These are phyloP conservation scores for Potorous gilbertii DNA, from an alignment of 2,797 vertebrate genomes.

Conservation along the genomic window DNA sequence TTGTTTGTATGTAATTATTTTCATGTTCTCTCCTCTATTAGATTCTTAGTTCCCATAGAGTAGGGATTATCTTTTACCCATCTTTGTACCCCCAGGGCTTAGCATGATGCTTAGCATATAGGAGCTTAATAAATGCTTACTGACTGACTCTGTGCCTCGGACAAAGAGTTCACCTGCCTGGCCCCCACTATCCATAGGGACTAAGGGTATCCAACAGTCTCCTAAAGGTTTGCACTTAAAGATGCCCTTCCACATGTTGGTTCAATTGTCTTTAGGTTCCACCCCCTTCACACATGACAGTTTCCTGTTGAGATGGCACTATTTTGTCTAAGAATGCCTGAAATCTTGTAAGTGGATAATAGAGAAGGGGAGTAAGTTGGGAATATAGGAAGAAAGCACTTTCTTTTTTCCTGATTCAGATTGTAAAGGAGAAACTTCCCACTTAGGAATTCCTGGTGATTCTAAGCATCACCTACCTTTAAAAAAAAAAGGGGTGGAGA, in stretches of 20 bases:
- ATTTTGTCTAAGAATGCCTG: conserved; percentile 64
- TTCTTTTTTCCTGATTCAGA: conserved; percentile 49
- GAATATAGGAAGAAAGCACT: background rate
- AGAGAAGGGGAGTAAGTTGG: background rate
- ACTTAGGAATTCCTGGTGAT: background rate
- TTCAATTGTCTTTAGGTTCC: conserved; percentile 65
- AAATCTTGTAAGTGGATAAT: conserved; percentile 72
- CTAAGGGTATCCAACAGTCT: conserved; percentile 68
- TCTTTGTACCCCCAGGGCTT: background rate
- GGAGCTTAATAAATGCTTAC: background rate
- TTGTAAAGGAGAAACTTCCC: conserved; percentile 48
- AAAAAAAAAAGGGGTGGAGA: background rate
- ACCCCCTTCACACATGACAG: conserved; percentile 75
- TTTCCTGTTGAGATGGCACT: conserved; percentile 70
- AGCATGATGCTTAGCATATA: background rate
- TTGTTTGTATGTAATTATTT: background rate
- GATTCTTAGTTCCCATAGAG: background rate
- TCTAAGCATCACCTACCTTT: background rate
- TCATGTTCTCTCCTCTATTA: background rate
- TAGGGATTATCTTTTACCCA: background rate
- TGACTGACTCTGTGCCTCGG: background rate
- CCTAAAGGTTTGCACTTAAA: conserved; percentile 68
- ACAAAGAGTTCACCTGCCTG: background rate
- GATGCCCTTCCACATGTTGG: conserved; percentile 70
- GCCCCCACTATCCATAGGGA: conserved; percentile 2